A percentile compares a stretch with the other conserved stretches of the same genome.
phyloP scores from a whole-genome alignment of 2,113 vertebrate species.

The Microcebus lehilahytsara region DNA sequence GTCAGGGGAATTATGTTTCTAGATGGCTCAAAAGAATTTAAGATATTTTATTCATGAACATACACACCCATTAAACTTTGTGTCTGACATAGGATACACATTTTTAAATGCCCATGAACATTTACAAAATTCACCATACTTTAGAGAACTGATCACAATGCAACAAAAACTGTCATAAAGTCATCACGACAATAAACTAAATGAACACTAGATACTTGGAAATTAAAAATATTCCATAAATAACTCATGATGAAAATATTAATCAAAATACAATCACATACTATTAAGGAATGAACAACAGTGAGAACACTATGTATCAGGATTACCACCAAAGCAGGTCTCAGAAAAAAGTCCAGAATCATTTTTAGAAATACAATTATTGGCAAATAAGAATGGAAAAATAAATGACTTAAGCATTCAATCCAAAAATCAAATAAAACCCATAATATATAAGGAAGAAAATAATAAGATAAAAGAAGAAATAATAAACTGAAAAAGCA shows the following conservation, averaged over 20 bases:
- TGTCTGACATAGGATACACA: neutral
- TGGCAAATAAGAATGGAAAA: slow-evolving; percentile 19
- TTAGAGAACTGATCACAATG: neutral
- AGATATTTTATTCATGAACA: neutral
- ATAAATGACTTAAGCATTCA: neutral
- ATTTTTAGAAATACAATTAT: neutral
- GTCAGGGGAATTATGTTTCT: neutral
- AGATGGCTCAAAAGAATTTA: neutral
- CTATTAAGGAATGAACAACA: neutral
- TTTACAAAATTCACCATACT: neutral
- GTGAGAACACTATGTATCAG: neutral
- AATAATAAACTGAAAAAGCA: neutral
- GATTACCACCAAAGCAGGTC: neutral
- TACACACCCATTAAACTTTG: neutral
- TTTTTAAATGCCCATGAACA: neutral
- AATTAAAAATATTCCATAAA: neutral
- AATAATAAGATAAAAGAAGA: neutral
- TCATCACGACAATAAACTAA: neutral
- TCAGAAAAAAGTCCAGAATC: neutral
- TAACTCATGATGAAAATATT: slow-evolving; percentile 14
- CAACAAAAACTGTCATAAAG: neutral
- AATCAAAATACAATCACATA: neutral
- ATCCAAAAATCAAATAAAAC: slow-evolving; percentile 17
- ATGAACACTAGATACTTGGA: neutral
- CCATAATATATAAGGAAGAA: neutral